Base-by-base conservation (phyloP, 1,140 invertebrate species). In the Phthorimaea operculella region DNA sequence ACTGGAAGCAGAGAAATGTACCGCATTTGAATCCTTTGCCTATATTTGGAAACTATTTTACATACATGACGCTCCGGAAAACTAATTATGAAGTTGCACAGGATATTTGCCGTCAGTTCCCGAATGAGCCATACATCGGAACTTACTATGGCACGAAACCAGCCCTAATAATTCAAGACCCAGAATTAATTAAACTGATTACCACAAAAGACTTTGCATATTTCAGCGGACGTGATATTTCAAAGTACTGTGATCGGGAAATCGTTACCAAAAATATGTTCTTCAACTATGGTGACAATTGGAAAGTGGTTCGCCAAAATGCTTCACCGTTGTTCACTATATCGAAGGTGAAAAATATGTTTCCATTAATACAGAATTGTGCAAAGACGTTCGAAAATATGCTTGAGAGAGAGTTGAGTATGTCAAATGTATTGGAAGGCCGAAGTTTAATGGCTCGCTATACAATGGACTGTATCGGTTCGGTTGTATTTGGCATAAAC, bases 291-390 rank as follows among this genome's bases (percentile, higher is more conserved):
- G 85, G 83, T 3, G 77, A 85, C 33, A 66, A 73, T 34, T 91
- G 90, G 90, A 88, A 86, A 66, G 68, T 86, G 3, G 58, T 89
- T 2, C 71, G 90, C 33, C 70, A 78, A n/a, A 89, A 90, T 52
- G 66, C 90, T 45, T 87, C 87, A 10, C 89, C 90, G 6, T 82
- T 88, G 7, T 91, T 91, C 67, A 87, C 88, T 1, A 74, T 86
- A 3, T 75, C 83, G 4, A 90, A 90, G 75, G 83, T 91, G 55
- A 89, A 86, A 69, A 79, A 80, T 18, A 90, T 90, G 86, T 87
- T 86, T 59, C 65, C 83, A 1, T 59, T 85, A 1, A 84, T 89
- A 55, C 18, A 74, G 0, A 59, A 77, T 10, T 84, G 88, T 36
- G 63, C 69, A 0, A 28, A 74, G 0, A 65, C 79, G 17, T 62